Evolutionary conservation across 2,888 invertebrate species (phyloP), one percentile per base, ranked within the genome.

Genomic region (Prostheceraeus crozeri): DNA sequence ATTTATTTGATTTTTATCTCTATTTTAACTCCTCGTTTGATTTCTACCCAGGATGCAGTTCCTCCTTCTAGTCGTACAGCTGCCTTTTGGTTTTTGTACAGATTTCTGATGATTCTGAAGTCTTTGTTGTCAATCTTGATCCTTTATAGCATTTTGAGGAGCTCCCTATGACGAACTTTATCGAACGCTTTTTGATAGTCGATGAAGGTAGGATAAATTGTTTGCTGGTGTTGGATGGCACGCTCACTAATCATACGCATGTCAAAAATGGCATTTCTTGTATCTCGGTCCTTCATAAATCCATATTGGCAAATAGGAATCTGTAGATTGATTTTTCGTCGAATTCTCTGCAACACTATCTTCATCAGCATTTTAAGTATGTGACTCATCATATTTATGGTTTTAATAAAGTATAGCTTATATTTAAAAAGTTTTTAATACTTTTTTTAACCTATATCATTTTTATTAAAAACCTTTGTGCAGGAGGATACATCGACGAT

Each of bases 111-210:
- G 25, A 48, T 48, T 48, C 48, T 48, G 25, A n/a, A 28, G 28
- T 48, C 48, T 21, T 48, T 48, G 27, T 30, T 30, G 28, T 48
- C 48, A 28, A 48, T 40, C 21, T 19, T 19, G 21, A 14, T 16
- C 21, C 40, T 40, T 19, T 40, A 19, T 4, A 40, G 40, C 4
- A 14, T 16, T 40, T 40, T 14, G 14, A 40, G 25, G 25, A 48
- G 48, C 48, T 48, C 28, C 48, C 28, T 48, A 30, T 48, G 48
- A 25, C 28, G 25, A 25, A 48, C 48, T 48, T 8, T 48, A 30
- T 48, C 48, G 28, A 48, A 48, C 25, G 48, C 48, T 48, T 48
- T 48, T 30, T 48, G 27, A 30, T 48, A 48, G 48, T 48, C 48
- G 27, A 48, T 25, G 48, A 48, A 48, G 27, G 28, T 10, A 48